These are phyloP conservation scores for Nasonia giraulti DNA, from an alignment of 1,140 invertebrate genomes.

Conservation along the genomic window DNA sequence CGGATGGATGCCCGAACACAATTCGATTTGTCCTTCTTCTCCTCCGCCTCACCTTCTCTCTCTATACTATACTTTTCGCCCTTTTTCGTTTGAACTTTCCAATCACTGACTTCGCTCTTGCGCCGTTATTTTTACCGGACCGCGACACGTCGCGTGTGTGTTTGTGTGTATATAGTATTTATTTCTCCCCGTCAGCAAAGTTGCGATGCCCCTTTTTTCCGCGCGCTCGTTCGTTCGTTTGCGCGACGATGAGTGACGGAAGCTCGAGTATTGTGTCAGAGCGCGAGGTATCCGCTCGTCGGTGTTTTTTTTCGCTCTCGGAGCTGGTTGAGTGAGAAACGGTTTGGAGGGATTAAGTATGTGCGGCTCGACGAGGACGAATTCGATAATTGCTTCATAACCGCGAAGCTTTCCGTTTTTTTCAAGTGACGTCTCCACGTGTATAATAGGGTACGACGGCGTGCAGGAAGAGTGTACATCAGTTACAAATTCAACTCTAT, in stretches of 20 bases:
- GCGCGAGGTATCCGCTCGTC: not conserved
- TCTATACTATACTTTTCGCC: not conserved
- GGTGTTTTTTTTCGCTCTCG: not conserved
- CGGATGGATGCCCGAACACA: slow-evolving; percentile 30
- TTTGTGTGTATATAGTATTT: not conserved
- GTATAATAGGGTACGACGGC: too few species aligned
- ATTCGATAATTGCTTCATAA: too few species aligned
- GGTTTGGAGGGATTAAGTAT: not conserved
- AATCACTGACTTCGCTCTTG: slow-evolving; percentile 39
- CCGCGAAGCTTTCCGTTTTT: too few species aligned
- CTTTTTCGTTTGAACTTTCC: slow-evolving; percentile 26
- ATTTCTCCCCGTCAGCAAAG: not conserved
- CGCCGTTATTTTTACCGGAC: slow-evolving; percentile 31
- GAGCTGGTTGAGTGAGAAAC: not conserved
- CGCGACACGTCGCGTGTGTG: not conserved
- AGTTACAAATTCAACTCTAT: too few species aligned
- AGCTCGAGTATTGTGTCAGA: not conserved
- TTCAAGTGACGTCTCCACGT: too few species aligned
- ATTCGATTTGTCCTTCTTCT: slow-evolving; percentile 44
- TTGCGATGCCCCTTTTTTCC: slow-evolving; percentile 6
- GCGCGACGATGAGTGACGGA: not conserved
- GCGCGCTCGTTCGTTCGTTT: not conserved
- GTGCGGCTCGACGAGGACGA: too few species aligned
- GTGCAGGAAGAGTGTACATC: too few species aligned
- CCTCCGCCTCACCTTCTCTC: not conserved